Percentiles rank a stretch among this genome's conserved stretches.
Evolutionary conservation across 2,797 vertebrate species (phyloP).

Genomic region (Apodemus agrarius): DNA sequence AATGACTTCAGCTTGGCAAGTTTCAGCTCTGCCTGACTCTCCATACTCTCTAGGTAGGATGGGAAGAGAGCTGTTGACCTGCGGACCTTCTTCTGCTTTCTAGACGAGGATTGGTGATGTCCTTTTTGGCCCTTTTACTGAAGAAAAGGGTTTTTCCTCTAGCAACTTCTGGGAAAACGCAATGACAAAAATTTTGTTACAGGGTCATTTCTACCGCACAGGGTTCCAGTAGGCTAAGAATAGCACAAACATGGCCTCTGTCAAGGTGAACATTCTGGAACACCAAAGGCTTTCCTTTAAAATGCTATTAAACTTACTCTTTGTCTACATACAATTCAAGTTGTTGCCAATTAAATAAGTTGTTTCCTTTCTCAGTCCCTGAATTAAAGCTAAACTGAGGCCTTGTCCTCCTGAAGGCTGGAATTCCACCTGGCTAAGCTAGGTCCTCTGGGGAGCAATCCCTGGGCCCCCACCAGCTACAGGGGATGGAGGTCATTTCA

Average conservation of each 20-base stretch:
- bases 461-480: background rate
- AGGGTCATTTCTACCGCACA: fast-evolving
- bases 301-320: background rate
- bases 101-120: too few relatives aligned
- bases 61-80: fast-evolving
- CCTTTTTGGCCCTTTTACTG: background rate
- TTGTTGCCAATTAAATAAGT: background rate
- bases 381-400: too few relatives aligned
- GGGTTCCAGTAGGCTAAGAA: background rate
- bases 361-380: background rate
- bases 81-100: fast-evolving
- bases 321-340: background rate
- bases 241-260: background rate
- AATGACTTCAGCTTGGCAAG: fast-evolving
- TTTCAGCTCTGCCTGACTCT: background rate
- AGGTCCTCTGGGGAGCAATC: fast-evolving
- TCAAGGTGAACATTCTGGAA: background rate
- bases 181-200: background rate
- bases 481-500: background rate
- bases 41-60: too few relatives aligned
- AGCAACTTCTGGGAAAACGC: background rate
- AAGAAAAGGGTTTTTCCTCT: background rate
- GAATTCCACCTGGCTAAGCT: background rate
- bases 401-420: too few relatives aligned
- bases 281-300: background rate